phyloP scores from a whole-genome alignment of 2,888 invertebrate genomes.

The Drosophila recens region DNA sequence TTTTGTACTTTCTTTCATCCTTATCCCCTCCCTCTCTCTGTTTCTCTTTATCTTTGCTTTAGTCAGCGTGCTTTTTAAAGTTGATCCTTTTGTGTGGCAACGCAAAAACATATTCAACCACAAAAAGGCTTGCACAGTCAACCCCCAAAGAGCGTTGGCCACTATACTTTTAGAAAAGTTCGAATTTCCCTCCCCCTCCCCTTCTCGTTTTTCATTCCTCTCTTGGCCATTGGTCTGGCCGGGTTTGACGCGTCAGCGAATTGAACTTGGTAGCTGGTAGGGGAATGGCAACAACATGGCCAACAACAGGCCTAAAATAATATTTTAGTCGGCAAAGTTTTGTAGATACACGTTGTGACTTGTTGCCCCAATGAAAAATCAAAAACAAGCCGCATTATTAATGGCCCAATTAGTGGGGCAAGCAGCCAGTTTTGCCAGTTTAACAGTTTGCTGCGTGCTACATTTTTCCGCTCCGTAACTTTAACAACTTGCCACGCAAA shows the following conservation, averaged over 20 bases:
- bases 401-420: conserved; percentile 71
- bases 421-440: neutral
- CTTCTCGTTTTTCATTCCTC: neutral
- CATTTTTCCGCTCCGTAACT: conserved; percentile 31
- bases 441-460: conserved; percentile 27
- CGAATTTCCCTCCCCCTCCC: neutral
- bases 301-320: conserved; percentile 36
- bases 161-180: conserved; percentile 23
- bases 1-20: neutral
- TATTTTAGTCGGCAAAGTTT: conserved; percentile 40
- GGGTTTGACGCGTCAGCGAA: conserved; percentile 5
- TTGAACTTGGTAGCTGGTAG: conserved; percentile 22
- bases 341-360: conserved; percentile 51
- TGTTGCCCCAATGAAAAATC: conserved; percentile 55
- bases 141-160: conserved; percentile 15
- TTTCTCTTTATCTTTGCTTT: neutral
- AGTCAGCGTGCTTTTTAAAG: conserved; percentile 20
- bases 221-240: neutral
- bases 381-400: conserved; percentile 59
- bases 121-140: conserved; percentile 36
- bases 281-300: neutral
- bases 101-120: conserved; percentile 27
- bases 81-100: conserved; percentile 22
- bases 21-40: neutral
- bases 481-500: conserved; percentile 31